Evolutionary conservation across 2,113 vertebrate species (phyloP).

Genomic region (Cacatua alba): DNA sequence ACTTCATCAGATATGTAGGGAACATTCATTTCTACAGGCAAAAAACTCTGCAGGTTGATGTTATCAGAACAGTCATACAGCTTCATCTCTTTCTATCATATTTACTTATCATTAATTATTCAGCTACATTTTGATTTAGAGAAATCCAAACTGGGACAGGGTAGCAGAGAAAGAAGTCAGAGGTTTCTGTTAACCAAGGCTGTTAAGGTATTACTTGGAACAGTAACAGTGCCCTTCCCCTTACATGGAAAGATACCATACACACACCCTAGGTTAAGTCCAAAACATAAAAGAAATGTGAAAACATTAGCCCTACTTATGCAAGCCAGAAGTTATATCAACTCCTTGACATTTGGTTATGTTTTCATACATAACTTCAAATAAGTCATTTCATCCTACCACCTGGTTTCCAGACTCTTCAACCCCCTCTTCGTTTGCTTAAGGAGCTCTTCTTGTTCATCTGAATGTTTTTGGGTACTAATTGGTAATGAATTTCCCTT

Average conservation of each 20-base stretch:
- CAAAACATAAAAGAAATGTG: neutral
- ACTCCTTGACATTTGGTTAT: neutral
- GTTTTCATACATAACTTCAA: neutral
- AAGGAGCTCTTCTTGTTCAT: conserved; percentile 22
- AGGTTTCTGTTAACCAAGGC: neutral
- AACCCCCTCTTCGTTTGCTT: neutral
- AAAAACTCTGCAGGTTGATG: neutral
- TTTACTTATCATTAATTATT: neutral
- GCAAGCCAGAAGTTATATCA: neutral
- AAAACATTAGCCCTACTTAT: neutral
- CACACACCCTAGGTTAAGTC: neutral
- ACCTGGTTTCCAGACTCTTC: conserved; percentile 45
- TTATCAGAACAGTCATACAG: neutral
- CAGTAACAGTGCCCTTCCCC: neutral
- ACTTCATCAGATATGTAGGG: neutral
- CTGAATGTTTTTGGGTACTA: conserved; percentile 27
- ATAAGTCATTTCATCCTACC: conserved; percentile 17
- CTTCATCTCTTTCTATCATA: neutral
- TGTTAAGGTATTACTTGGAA: neutral
- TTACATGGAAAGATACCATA: neutral
- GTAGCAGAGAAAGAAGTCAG: neutral
- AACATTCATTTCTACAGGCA: neutral
- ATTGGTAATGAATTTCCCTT: conserved; percentile 17
- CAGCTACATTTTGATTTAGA: neutral
- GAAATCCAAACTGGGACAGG: neutral